Base-by-base conservation (phyloP, 2,888 invertebrate genomes). In the Calameuta filiformis region DNA sequence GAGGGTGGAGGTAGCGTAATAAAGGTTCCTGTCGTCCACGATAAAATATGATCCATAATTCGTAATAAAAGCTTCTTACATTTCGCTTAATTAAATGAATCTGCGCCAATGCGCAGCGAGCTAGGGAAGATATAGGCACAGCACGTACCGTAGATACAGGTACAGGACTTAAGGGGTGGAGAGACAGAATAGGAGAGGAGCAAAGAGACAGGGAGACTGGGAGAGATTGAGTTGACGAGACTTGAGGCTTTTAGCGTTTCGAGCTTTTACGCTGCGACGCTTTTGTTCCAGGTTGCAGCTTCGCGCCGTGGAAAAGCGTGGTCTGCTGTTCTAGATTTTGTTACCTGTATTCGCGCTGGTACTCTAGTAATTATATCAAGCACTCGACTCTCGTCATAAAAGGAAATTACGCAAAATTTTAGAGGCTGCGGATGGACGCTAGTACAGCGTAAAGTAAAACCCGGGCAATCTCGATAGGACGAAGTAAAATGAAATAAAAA, bases 211-310 rank as follows among this genome's bases (percentile, higher is more conserved):
- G 30, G 30, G 30, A 30, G 71, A 23, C 11, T 11, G 71, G 11
- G 11, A 71, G 71, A 23, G 71, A 71, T 12, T 31, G 40, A 73
- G 77, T 31, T 68, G 40, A 31, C 75, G 40, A 33, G 78, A 73
- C 76, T 79, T 69, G 77, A 79, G 73, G 86, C 87, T 87, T 87
- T 88, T 85, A 87, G 83, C 81, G 84, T 86, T 87, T 83, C 80
- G 81, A 81, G 85, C 86, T 87, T 87, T 87, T 85, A 85, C 79
- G 81, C 79, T 77, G 77, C 76, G 40, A 35, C 33, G 78, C 81
- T 84, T 83, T 83, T 83, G 84, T 81, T 75, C 80, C 31, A 75
- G 73, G 73, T 56, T 56, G 56, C 71, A 68, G 69, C 77, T 78
- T 80, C 75, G 77, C 75, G 69, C 75, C 75, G 68, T 75, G 69